Base-by-base conservation (phyloP, 2,113 vertebrate species). In the Halichoerus grypus region DNA sequence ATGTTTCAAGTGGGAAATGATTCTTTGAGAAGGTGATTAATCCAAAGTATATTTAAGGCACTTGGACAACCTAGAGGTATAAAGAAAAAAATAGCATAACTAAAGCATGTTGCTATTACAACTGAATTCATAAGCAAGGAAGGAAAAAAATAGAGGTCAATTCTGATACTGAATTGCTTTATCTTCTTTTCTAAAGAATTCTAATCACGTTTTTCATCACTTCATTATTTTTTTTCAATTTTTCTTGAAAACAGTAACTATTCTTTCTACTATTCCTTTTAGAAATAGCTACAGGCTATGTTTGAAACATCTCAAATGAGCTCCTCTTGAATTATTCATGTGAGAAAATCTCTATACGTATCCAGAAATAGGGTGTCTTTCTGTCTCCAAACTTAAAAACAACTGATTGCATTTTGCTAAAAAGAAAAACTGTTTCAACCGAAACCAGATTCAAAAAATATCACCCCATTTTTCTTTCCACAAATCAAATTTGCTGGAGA, bases 261-360 rank as follows among this genome's bases (percentile, higher is more conserved):
- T 93, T 96, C 36, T 94, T 97, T 89, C 93, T 96, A 91, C 14
- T 90, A 93, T 93, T 96, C 36, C 93, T 96, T 89, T 95, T 96
- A 91, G 77, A 96, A 95, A 97, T 87, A 97, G 77, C 88, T 65
- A 89, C 8, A 79, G 91, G 88, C 93, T 93, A 59, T 82, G 77
- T 95, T 96, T 93, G 81, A 96, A 97, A 94, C 49, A 69, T 98
- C 74, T 97, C 94, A 97, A 71, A 88, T 97, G 92, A 94, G 67
- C 65, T 94, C 13, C 82, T 93, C 95, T 87, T 97, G 91, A 97
- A 97, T 98, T 97, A 98, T 98, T 98, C 93, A 98, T 97, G 76
- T 93, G 88, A 97, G 67, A 95, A 97, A 95, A 96, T 96, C 81
- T 96, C 84, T 96, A 55, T 53, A 94, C 59, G 94, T 96, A 92